A percentile compares a stretch with the other conserved stretches of the same genome.
Conservation (phyloP, 2,888 invertebrate genomes). For the Lochmaea capreae region DNA sequence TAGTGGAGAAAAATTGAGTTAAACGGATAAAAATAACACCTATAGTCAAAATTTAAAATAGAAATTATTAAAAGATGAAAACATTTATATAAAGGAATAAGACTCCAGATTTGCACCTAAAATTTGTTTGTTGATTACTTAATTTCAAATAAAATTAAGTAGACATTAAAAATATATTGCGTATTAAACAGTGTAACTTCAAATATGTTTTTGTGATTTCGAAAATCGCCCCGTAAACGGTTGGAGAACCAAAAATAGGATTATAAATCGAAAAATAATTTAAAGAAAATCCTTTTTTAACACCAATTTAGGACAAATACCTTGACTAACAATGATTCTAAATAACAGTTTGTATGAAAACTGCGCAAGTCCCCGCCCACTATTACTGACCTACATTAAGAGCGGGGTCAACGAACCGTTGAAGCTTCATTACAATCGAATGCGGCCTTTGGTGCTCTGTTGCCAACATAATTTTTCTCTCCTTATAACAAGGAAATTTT, state of each 20-base stretch:
- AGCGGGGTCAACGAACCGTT: conserved; percentile 60
- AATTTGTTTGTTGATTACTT: too few species aligned
- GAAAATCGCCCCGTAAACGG: too few species aligned
- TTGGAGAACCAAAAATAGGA: background rate
- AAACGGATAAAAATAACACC: too few species aligned
- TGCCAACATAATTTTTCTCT: background rate
- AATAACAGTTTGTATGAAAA: conserved; percentile 51
- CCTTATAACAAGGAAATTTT: background rate
- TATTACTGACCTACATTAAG: conserved; percentile 65
- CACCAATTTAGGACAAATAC: conserved; percentile 34
- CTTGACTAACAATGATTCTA: conserved; percentile 45
- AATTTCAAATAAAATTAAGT: too few species aligned
- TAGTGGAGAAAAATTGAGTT: too few species aligned
- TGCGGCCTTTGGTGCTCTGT: conserved; percentile 41
- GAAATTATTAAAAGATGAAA: too few species aligned
- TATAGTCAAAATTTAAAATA: too few species aligned
- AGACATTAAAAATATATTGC: too few species aligned
- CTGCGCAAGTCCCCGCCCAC: conserved; percentile 63
- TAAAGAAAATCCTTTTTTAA: conserved; percentile 1
- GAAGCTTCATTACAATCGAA: conserved; percentile 57
- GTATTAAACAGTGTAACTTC: too few species aligned
- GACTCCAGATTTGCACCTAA: too few species aligned
- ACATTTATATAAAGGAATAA: too few species aligned
- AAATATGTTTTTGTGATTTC: too few species aligned
- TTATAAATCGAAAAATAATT: background rate